Base-by-base conservation (phyloP, 2,113 vertebrate species). In the Entelurus aequoreus region DNA sequence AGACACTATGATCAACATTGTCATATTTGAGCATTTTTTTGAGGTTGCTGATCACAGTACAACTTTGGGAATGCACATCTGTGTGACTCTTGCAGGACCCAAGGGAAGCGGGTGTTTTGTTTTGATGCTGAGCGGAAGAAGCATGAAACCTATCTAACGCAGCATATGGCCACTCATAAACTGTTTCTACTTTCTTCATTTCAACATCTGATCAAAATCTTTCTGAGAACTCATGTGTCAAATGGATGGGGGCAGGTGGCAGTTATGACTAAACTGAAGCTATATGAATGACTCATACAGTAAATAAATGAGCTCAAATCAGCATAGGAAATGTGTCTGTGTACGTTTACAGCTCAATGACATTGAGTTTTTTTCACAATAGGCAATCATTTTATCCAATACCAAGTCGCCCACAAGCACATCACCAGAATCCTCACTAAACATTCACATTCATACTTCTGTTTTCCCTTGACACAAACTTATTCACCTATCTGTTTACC, bases 101-200 rank as follows among this genome's bases (percentile, higher is more conserved):
- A 40, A 42, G 37, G 37, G 40, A 57, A 16, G 55, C 38, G 21
- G 55, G 55, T 44, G 55, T 57, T 56, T 42, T 56, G 54, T 56
- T 56, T 56, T 56, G 54, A 56, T 56, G n/a, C 54, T 6, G 38
- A 42, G 37, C 19, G 12, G 16, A 38, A 42, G 16, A 42, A 56
- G 40, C 16, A 56, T 16, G 37, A 56, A 56, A 42, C 16, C 15
- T 57, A 38, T 42, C 38, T 44, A n/a, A 12, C 8, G 19, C n/a
- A 21, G 38, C 38, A 57, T 44, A 19, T 44, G 55, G 55, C 38
- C 38, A 44, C 38, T 12, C 12, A 57, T 19, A 44, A 57, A 44
- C 8, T 57, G 12, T 55, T 38, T 37, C 3, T 8, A 9, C 38
- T 8, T 16, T 21, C 21, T 44, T 16, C 16, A 42, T 57, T 37